Conservation (phyloP, 1,140 invertebrate species). For the Zaprionus capensis region DNA sequence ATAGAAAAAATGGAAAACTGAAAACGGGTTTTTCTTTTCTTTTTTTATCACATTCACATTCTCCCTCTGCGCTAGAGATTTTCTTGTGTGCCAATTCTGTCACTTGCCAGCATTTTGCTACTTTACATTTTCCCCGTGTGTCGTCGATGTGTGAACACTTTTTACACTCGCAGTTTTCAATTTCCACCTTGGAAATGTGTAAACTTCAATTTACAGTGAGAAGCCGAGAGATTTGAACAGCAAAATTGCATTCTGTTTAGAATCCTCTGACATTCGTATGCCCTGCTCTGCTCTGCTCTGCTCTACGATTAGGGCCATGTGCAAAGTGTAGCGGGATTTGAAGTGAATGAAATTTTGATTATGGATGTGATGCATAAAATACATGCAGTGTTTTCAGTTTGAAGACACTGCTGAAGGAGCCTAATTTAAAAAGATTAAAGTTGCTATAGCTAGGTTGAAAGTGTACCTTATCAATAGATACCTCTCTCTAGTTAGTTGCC, state of each 20-base stretch:
- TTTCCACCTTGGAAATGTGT: conserved; percentile 74
- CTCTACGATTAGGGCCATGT: neutral
- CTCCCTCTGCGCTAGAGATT: conserved; percentile 5
- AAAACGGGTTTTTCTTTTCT: conserved; percentile 16
- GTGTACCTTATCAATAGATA: too few species aligned
- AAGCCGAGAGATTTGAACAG: conserved; percentile 36
- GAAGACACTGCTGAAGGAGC: too few species aligned
- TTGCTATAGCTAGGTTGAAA: too few species aligned
- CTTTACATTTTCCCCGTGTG: conserved; percentile 64
- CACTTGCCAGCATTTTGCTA: conserved; percentile 58
- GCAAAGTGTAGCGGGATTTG: neutral
- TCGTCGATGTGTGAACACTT: conserved; percentile 63
- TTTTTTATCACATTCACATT: neutral
- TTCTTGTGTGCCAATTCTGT: conserved; percentile 36
- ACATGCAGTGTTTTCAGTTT: too few species aligned
- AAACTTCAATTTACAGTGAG: conserved; percentile 73
- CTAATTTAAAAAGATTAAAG: too few species aligned
- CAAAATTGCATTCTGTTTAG: conserved; percentile 64
- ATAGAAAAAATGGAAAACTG: conserved; percentile 23
- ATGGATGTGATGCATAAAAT: too few species aligned
- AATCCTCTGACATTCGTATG: conserved; percentile 17
- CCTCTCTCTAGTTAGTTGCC: too few species aligned
- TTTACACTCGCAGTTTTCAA: conserved; percentile 72
- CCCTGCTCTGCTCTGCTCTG: neutral
- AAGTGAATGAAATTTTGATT: neutral